Percentiles rank a stretch among this genome's conserved stretches.
phyloP scores from a whole-genome alignment of 2,888 invertebrate genomes.

The Trypoxylon attenuatum region DNA sequence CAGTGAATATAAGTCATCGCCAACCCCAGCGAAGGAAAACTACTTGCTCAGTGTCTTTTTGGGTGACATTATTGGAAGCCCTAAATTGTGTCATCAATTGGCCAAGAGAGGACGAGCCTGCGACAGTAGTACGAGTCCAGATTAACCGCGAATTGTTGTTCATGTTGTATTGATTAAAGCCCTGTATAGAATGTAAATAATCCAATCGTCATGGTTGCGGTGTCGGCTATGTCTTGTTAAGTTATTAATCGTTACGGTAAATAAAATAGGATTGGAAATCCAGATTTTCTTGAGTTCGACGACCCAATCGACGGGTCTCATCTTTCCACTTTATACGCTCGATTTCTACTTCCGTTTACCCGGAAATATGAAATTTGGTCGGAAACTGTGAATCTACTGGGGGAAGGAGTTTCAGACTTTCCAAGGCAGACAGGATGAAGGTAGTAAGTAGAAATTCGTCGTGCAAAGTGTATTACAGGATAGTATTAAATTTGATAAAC shows the following conservation, averaged over 20 bases:
- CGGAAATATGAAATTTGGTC: neutral
- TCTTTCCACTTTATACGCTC: neutral
- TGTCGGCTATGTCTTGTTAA: neutral
- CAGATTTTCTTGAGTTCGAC: neutral
- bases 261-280: neutral
- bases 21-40: slow-evolving; percentile 82
- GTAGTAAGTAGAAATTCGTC: no score
- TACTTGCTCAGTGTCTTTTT: slow-evolving; percentile 90
- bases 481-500: no score
- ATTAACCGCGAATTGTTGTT: slow-evolving; percentile 36
- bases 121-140: slow-evolving; percentile 63
- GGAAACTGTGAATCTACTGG: no score
- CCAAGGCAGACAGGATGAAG: no score
- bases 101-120: slow-evolving; percentile 82
- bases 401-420: no score
- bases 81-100: slow-evolving; percentile 86
- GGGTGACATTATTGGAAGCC: slow-evolving; percentile 89
- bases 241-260: slow-evolving; percentile 9
- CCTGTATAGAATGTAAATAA: slow-evolving; percentile 42
- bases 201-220: slow-evolving; percentile 25
- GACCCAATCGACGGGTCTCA: slow-evolving; percentile 1
- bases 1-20: slow-evolving; percentile 87
- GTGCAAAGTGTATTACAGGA: no score
- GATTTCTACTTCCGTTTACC: neutral
- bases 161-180: slow-evolving; percentile 14